Evolutionary conservation across 2,797 vertebrate species (phyloP), one percentile per base, ranked within the genome.

Genomic region (Oreonectes daqikongensis): DNA sequence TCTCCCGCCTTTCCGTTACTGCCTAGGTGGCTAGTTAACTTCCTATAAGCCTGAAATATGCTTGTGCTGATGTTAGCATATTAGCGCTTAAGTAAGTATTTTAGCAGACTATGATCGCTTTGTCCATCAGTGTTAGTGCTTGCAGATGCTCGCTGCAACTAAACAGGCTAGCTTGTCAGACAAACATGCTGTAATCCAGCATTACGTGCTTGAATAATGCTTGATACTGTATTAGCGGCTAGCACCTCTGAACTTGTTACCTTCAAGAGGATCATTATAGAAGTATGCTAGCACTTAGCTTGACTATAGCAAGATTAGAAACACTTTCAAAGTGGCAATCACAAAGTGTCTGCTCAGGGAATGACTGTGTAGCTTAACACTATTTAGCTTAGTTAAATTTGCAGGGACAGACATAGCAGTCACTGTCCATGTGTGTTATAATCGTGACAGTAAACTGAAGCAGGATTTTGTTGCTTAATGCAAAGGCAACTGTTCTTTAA

Each of bases 171-270:
- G 80, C 80, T 72, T 89, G 84, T 76, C 79, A 74, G 74, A 75
- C 81, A 82, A 86, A 87, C 77, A 90, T 84, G 86, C 71, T 74
- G 78, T 92, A 92, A 93, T 92, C 90, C 87, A 55, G n/a, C 26
- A 30, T 26, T 50, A 72, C 77, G 72, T 64, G 61, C 68, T 85
- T 84, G 85, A 85, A 88, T 53, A 60, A 78, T 84, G 81, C 78
- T 72, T 52, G 30, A 82, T 35, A 35, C 18, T 57, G 15, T 30
- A 64, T 77, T 57, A 78, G 70, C 52, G 20, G 20, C 28, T 59
- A 60, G 72, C 61, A 52, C 53, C 63, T 61, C 60, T 14, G n/a
- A n/a, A 60, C 77, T 30, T 24, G 5, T 18, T 26, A 26, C 61
- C 40, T 52, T 57, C 52, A 64, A 30, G 8, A 5, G 26, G 65